Percentiles rank a stretch among this genome's conserved stretches.
phyloP scores from a whole-genome alignment of 2,888 invertebrate species.

The Polylopha cassiicola region DNA sequence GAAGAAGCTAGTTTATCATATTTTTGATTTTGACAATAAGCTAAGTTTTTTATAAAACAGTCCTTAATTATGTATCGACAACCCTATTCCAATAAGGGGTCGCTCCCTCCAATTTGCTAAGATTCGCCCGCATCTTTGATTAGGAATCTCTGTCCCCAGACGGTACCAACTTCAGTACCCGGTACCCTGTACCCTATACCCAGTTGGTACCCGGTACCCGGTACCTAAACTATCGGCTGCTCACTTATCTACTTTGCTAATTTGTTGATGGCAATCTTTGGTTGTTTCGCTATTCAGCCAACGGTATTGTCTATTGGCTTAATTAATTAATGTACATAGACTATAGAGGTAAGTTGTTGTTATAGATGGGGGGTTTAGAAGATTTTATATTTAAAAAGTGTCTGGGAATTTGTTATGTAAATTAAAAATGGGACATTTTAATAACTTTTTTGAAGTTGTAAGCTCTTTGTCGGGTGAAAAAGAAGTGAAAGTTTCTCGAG shows the following conservation, averaged over 20 bases:
- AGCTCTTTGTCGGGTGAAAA: too few species aligned
- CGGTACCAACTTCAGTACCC: constrained; percentile 1
- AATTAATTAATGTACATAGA: too few species aligned
- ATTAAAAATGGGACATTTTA: too few species aligned
- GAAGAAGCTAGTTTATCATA: too few species aligned
- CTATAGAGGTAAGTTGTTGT: too few species aligned
- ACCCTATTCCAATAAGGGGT: constrained; percentile 51
- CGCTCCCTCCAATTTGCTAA: constrained; percentile 70
- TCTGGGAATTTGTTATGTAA: too few species aligned
- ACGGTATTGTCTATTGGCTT: background rate
- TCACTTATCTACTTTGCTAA: constrained; percentile 44
- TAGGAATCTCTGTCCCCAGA: constrained; percentile 51
- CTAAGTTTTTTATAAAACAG: background rate
- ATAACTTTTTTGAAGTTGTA: too few species aligned
- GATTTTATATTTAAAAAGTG: too few species aligned
- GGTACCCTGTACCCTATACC: constrained; percentile 9
- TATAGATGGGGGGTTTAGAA: too few species aligned
- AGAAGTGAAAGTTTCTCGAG: too few species aligned
- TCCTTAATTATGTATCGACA: constrained; percentile 27
- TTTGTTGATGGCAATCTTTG: constrained; percentile 33
- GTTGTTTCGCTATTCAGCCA: constrained; percentile 1
- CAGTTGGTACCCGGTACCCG: constrained; percentile 32
- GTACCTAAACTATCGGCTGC: constrained; percentile 36
- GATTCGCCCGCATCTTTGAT: constrained; percentile 77
- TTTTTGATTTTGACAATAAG: too few species aligned